Conservation (phyloP, 2,113 vertebrate species). For the Tautogolabrus adspersus region DNA sequence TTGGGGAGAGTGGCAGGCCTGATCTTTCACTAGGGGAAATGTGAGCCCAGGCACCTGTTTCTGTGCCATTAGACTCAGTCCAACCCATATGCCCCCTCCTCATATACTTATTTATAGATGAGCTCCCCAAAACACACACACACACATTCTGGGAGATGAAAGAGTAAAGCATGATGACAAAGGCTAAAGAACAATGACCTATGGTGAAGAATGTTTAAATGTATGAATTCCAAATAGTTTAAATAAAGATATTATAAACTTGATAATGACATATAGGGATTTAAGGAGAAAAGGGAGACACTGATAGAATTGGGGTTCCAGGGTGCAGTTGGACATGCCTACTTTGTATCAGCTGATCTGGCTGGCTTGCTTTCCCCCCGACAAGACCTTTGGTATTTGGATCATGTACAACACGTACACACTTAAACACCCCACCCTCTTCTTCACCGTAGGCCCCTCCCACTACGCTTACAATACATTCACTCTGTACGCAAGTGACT, state of each 20-base stretch:
- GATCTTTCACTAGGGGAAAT: constrained; percentile 88
- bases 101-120: constrained; percentile 87
- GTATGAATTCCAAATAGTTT: not conserved
- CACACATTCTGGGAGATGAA: constrained; percentile 34
- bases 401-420: constrained; percentile 23
- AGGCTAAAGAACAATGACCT: not conserved
- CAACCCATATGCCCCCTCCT: constrained; percentile 64
- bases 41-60: constrained; percentile 89
- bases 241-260: not conserved
- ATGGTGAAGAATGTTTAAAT: not conserved
- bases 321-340: not conserved
- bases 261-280: constrained; percentile 16
- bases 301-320: not conserved
- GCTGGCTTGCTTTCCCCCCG: constrained; percentile 15
- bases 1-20: constrained; percentile 80
- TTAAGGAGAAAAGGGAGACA: constrained; percentile 3
- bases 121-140: constrained; percentile 32
- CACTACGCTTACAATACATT: not conserved
- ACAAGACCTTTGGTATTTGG: constrained; percentile 53
- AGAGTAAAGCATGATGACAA: constrained; percentile 43
- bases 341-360: constrained; percentile 33
- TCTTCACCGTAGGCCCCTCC: not conserved
- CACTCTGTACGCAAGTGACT: not conserved
- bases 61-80: constrained; percentile 79
- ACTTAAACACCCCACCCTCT: constrained; percentile 4